Base-by-base conservation (phyloP, 2,113 vertebrate species). In the Thamnaconus septentrionalis region DNA sequence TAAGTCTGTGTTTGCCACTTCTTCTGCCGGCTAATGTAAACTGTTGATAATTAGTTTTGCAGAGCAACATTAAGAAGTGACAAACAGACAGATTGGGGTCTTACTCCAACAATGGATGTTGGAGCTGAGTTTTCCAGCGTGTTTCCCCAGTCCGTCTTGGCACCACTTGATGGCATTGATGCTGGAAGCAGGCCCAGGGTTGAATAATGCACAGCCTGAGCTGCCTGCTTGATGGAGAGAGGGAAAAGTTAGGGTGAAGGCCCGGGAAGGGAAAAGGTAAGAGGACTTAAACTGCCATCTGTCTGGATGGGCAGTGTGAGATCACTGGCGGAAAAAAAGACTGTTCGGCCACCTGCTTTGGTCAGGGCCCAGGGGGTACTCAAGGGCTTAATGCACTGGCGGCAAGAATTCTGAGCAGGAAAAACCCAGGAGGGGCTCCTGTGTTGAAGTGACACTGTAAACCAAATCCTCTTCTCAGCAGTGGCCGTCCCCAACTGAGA, bases 201-300 rank as follows among this genome's bases (percentile, higher is more conserved):
- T 4, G 31, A 69, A 57, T 12, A 79, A 63, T 81, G 70, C 53
- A 69, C 75, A 31, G 18, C 18, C 18, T 31, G 18, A 31, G 18
- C 18, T 78, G 78, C 75, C 66, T 78, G 76, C n/a, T 4, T 83
- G 85, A 83, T 70, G 69, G 80, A 74, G 64, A 64, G 60, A 64
- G 71, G 53, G 43, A 31, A 59, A 68, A 75, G 60, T 42, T 11
- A 46, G 60, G 60, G 56, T 58, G 60, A 59, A 45, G 18, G n/a
- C 7, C 10, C 11, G 5, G 58, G 11, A 4, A 18, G 4, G 56
- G 41, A 53, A 46, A 73, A 65, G 1, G 6, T 70, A 69, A 68
- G 67, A 64, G 70, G 73, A 81, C 75, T 82, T 61, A 75, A 85
- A 75, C 57, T 55, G 70, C 56, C 60, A 74, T 79, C 68, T 68